Percentiles rank a stretch among this genome's conserved stretches.
These are phyloP conservation scores for Athene cunicularia DNA, from an alignment of 2,113 vertebrate species.

Conservation along the genomic window DNA sequence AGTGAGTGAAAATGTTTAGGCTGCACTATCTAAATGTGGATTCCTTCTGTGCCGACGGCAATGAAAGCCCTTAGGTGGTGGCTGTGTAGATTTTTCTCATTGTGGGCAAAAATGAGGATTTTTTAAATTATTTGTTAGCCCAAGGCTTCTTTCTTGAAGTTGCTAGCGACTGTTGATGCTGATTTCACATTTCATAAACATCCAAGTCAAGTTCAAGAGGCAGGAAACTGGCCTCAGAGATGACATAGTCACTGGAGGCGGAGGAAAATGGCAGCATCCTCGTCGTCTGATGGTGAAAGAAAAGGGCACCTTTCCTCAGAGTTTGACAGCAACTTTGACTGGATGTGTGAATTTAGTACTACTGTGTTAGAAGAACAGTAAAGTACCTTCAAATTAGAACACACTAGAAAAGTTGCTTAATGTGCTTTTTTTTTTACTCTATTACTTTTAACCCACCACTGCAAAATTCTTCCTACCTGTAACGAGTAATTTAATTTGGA, in stretches of 20 bases:
- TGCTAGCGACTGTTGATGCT: constrained; percentile 37
- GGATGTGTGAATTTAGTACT: constrained; percentile 9
- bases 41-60: constrained; percentile 64
- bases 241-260: constrained; percentile 43
- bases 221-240: constrained; percentile 55
- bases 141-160: constrained; percentile 64
- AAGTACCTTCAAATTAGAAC: constrained; percentile 39
- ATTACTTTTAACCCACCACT: constrained; percentile 21
- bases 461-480: constrained; percentile 43
- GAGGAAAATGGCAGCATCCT: neutral
- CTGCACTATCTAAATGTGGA: constrained; percentile 50
- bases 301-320: constrained; percentile 61
- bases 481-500: constrained; percentile 37
- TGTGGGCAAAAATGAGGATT: constrained; percentile 1
- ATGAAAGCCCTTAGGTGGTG: constrained; percentile 68
- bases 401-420: constrained; percentile 24
- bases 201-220: constrained; percentile 59
- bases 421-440: neutral
- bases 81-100: constrained; percentile 60
- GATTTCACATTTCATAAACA: constrained; percentile 64
- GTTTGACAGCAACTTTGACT: constrained; percentile 50
- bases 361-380: neutral
- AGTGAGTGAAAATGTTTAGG: constrained; percentile 57
- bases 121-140: constrained; percentile 63
- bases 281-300: neutral